A percentile compares a stretch with the other conserved stretches of the same genome.
Conservation (phyloP, 2,797 vertebrate genomes). For the Lemur catta region DNA sequence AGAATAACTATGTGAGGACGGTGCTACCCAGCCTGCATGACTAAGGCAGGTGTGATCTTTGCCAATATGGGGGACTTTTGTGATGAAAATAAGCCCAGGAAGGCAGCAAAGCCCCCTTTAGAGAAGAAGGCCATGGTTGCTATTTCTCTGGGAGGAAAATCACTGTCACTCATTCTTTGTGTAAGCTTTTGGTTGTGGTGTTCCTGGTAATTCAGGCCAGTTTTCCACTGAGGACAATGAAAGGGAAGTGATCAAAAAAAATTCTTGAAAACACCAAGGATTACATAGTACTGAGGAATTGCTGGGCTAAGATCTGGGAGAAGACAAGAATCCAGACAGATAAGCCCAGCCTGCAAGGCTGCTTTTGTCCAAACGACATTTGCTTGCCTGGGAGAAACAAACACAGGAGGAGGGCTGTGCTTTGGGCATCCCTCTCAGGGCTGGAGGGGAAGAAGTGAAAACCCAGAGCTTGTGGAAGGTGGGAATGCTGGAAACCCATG, state of each 20-base stretch:
- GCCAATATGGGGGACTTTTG: background rate
- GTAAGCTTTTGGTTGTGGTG: background rate
- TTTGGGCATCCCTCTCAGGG: background rate
- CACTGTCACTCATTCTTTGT: background rate
- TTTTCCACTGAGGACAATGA: background rate
- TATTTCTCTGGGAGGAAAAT: background rate
- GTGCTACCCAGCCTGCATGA: background rate
- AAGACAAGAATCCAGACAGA: background rate
- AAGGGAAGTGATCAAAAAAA: background rate
- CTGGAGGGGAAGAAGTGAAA: background rate
- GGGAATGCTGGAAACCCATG: background rate
- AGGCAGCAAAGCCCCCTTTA: background rate
- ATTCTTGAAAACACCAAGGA: background rate
- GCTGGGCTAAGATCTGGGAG: background rate
- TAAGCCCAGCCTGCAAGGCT: background rate
- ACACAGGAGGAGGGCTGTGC: background rate
- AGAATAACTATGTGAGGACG: fast-evolving
- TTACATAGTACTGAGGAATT: background rate
- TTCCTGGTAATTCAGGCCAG: background rate
- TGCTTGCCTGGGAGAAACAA: background rate
- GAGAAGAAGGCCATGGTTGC: background rate
- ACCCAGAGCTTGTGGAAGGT: background rate
- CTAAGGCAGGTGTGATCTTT: background rate
- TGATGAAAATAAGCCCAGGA: background rate
- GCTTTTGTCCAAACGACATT: background rate